Base-by-base conservation (phyloP, 2,113 vertebrate genomes). In the Rissa tridactyla region DNA sequence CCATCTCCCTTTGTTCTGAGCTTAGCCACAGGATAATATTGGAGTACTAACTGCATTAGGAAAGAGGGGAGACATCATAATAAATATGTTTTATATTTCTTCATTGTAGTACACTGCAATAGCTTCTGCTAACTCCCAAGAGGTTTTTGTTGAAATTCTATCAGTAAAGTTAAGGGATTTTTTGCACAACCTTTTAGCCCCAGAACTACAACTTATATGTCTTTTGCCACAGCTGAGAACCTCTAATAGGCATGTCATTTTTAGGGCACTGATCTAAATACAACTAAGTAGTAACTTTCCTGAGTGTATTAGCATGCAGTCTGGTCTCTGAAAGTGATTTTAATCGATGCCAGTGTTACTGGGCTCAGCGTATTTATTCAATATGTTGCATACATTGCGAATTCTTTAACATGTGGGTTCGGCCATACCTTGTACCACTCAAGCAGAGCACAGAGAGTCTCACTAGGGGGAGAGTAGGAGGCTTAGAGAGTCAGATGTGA, bases 21-120 rank as follows among this genome's bases (percentile, higher is more conserved):
- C 10, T 60, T 14, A 60, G 40, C 38, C 44, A n/a, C 1, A 11
- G 61, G 1, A 0, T 23, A n/a, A 60, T 11, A 42, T 0, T 30
- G 23, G 34, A 25, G 27, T 57, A 61, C 16, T 26, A 26, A 51
- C 15, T 47, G 38, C 34, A 6, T 15, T 25, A 84, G 22, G 29
- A 78, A 40, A 80, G 40, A 66, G 2, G 4, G 17, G 21, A 82
- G 26, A 34, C 26, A 69, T 27, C 8, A 26, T 17, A 25, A 27
- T 25, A 75, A 49, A 27, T 42, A 21, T 17, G 11, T 9, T n/a
- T 64, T 52, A 9, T 30, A n/a, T 62, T 46, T 68, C 60, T 27
- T 54, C 29, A 44, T 23, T 62, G 42, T 13, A 17, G 29, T 32
- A 13, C 27, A 54, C 16, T 64, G 11, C 8, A 54, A 15, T 8